Base-by-base conservation (phyloP, 2,888 invertebrate genomes). In the Monochamus alternatus region DNA sequence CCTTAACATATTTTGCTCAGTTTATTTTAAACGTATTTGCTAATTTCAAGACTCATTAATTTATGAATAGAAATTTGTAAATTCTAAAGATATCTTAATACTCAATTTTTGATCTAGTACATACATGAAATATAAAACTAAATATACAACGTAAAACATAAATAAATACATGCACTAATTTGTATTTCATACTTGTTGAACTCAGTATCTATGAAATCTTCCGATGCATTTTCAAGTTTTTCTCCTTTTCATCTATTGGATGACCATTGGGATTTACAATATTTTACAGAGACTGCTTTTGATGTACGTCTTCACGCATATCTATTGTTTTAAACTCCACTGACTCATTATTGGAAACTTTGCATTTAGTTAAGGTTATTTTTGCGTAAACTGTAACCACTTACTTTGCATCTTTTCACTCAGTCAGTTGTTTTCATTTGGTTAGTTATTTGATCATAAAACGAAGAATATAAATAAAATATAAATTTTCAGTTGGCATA, bases 271-370 rank as follows among this genome's bases (percentile, higher is more conserved):
- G 73, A 59, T 79, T 78, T 51, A 76, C 55, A 22, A 78, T 76
- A 71, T 38, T 62, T 63, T 14, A 58, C 73, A 69, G 59, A 38
- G 5, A 38, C 38, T 38, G 12, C n/a, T 51, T 9, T n/a, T 5
- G 9, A 55, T 75, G 74, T 74, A 77, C 74, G 58, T 73, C 72
- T 68, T 77, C 73, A 66, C 65, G 68, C 9, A 78, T 14, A 67
- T 79, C 73, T 62, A 74, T 75, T 51, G 74, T 76, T 69, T 80
- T 74, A 74, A 80, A 78, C 69, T 31, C 31, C 69, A 74, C 58
- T 12, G 74, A 73, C 71, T 80, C 69, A n/a, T 69, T 77, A 66
- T 80, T 80, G 55, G 76, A 79, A 68, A 76, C 77, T 63, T 78
- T 75, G 43, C 60, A 75, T 60, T 71, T 70, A 70, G 70, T 68